phyloP scores from a whole-genome alignment of 2,797 vertebrate species.

The Coreius guichenoti region DNA sequence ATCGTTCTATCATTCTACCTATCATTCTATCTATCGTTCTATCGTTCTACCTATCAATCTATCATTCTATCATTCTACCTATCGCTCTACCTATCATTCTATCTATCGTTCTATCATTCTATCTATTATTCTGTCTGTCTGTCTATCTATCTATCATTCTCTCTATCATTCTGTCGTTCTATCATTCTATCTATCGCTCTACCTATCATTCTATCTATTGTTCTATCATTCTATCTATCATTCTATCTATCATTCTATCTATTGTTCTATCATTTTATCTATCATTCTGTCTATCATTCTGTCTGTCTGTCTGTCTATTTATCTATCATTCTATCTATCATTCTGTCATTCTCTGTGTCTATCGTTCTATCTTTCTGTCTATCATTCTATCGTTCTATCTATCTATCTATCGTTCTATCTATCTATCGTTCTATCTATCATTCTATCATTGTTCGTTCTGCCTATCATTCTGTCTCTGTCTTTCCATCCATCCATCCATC shows the following conservation, averaged over 20 bases:
- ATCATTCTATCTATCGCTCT: accelerated
- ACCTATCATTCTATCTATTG: accelerated
- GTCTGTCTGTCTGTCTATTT: background rate
- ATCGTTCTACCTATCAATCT: accelerated
- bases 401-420: background rate
- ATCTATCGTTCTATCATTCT: accelerated
- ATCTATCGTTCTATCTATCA: background rate
- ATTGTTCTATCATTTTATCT: background rate
- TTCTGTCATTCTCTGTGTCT: accelerated
- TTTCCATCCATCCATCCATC: background rate
- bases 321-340: accelerated
- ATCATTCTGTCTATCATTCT: background rate
- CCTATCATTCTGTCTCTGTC: background rate
- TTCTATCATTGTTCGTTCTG: background rate
- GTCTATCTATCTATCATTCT: background rate
- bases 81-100: background rate
- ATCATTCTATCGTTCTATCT: background rate
- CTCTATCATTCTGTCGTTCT: no score
- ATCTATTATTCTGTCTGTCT: background rate
- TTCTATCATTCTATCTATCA: background rate
- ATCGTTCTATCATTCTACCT: background rate
- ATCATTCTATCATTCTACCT: background rate
- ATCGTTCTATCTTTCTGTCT: background rate
- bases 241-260: background rate
- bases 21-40: accelerated